These are phyloP conservation scores for Poecilia latipinna DNA, from an alignment of 2,113 vertebrate genomes.

Conservation along the genomic window DNA sequence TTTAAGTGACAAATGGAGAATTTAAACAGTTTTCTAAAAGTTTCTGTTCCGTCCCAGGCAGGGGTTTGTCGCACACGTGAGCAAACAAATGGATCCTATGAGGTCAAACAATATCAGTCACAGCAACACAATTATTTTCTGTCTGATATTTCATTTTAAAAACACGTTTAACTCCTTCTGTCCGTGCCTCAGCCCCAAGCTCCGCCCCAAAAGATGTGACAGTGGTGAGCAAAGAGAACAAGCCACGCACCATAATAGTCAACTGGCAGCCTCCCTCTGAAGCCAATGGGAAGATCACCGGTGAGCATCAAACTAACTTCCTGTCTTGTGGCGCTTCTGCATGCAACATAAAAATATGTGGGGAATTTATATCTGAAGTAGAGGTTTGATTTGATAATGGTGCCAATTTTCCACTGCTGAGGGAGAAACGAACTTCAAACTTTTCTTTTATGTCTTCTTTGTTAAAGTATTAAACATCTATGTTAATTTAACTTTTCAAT, in stretches of 20 bases:
- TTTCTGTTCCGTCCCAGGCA: constrained; percentile 19
- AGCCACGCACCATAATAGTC: constrained; percentile 95
- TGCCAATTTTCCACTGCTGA: background rate
- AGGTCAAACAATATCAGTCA: constrained; percentile 14
- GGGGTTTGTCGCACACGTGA: constrained; percentile 17
- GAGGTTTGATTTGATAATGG: background rate
- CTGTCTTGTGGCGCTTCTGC: background rate
- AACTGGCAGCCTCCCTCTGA: constrained; percentile 99
- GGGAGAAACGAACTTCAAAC: background rate
- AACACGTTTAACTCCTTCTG: constrained; percentile 10
- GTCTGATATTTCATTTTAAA: background rate
- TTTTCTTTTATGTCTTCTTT: too few species aligned
- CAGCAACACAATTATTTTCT: background rate
- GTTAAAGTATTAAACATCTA: too few species aligned
- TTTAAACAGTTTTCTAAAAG: background rate
- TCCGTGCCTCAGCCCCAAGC: constrained; percentile 84
- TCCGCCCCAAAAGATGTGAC: constrained; percentile 98
- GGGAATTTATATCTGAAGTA: background rate
- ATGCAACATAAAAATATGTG: background rate
- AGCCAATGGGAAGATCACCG: constrained; percentile 98
- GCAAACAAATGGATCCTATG: background rate
- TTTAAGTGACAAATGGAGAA: background rate
- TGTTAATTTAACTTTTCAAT: background rate
- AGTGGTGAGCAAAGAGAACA: constrained; percentile 97
- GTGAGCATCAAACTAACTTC: constrained; percentile 67